phyloP scores from a whole-genome alignment of 1,140 invertebrate genomes.

The Drosophila elegans region DNA sequence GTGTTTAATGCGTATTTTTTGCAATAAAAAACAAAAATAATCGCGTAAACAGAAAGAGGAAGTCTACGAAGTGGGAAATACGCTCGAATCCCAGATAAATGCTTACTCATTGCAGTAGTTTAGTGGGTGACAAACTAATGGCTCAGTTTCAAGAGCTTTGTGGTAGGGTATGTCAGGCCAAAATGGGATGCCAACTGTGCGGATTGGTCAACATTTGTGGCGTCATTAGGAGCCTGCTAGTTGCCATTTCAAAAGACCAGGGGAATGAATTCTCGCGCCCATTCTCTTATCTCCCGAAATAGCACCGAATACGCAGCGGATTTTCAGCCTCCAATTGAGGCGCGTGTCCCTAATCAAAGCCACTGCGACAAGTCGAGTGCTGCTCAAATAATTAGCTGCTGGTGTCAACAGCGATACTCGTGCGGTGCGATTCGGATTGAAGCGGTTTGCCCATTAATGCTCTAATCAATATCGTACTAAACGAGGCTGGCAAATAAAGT shows the following conservation, averaged over 20 bases:
- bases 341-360: constrained; percentile 62
- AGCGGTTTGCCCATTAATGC: constrained; percentile 14
- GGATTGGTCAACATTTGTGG: constrained; percentile 25
- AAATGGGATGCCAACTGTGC: constrained; percentile 37
- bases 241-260: constrained; percentile 36
- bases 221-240: constrained; percentile 37
- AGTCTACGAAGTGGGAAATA: constrained; percentile 2
- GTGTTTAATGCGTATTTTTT: constrained; percentile 45
- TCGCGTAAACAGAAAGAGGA: constrained; percentile 30
- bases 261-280: constrained; percentile 5
- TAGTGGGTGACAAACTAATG: not conserved
- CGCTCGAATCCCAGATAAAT: not conserved
- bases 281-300: constrained; percentile 39
- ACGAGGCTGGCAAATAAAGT: constrained; percentile 1
- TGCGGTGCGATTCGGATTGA: constrained; percentile 4
- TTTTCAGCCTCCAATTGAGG: constrained; percentile 31
- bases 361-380: constrained; percentile 37
- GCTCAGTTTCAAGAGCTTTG: not conserved
- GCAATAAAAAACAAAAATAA: constrained; percentile 67
- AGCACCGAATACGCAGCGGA: constrained; percentile 34
- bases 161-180: constrained; percentile 7
- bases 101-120: not conserved
- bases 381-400: constrained; percentile 61
- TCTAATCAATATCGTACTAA: constrained; percentile 19
- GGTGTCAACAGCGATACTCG: constrained; percentile 26